Base-by-base conservation (phyloP, 2,888 invertebrate species). In the Apeira syringaria region DNA sequence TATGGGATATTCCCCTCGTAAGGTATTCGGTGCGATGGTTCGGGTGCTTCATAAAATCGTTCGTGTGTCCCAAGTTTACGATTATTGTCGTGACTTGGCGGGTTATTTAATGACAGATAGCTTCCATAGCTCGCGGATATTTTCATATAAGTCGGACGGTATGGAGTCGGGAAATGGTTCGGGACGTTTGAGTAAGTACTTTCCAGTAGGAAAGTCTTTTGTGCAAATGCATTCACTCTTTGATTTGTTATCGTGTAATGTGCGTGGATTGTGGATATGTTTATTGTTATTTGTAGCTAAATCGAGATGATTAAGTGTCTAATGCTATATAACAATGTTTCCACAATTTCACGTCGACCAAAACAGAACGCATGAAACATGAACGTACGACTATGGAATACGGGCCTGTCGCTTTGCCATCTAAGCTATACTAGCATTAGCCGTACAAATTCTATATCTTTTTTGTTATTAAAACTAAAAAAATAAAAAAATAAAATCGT, bases 51-150 rank as follows among this genome's bases (percentile, higher is more conserved):
- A 69, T 75, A 74, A 74, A 76, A 73, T 65, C 64, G 65, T 62
- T 74, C 64, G 64, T 59, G 69, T 68, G 61, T 72, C 52, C 51
- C 61, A 62, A 68, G 65, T 76, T 77, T 73, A 76, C 63, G 73
- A 66, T 15, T 15, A 15, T 15, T 15, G 15, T 3, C 4, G 15
- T 15, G 15, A 15, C 15, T 15, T 15, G 3, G 4, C 51, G 60
- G 55, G 49, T 57, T 61, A 66, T 66, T 68, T 52, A 57, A 59
- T 61, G 68, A 68, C 50, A 49, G 51, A 72, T 66, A 53, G 55
- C 56, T 53, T 49, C 52, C 49, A 45, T 42, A 46, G 45, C 24
- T 41, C 32, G 48, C 46, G 53, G 52, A 61, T 61, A 64, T 55
- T 59, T 52, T 36, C 51, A 57, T 48, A 55, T 54, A 56, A 47